A percentile compares a stretch with the other conserved stretches of the same genome.
phyloP scores from a whole-genome alignment of 2,113 vertebrate genomes.

The Ranitomeya imitator region DNA sequence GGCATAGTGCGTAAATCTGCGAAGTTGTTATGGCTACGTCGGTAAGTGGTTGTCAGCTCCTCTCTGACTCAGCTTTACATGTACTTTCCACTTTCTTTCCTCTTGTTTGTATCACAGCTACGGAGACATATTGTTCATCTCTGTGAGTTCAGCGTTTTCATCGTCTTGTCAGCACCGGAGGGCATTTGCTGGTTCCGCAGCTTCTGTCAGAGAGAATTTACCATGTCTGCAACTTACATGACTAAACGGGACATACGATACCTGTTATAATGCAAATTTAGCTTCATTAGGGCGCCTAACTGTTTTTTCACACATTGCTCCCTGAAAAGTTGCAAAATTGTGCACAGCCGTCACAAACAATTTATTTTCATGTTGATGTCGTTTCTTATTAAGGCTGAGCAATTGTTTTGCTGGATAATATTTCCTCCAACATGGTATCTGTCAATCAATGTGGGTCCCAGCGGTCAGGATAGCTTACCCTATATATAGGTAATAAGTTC shows the following conservation, averaged over 20 bases:
- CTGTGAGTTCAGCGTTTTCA: background rate
- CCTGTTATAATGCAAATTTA: constrained; percentile 40
- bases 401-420: background rate
- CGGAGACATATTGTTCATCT: constrained; percentile 5
- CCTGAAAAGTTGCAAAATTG: background rate
- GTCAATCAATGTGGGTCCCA: too few relatives aligned
- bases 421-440: background rate
- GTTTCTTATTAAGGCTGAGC: background rate
- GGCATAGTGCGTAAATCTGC: background rate
- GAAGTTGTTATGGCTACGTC: constrained; percentile 49
- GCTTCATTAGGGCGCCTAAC: constrained; percentile 20
- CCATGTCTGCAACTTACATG: background rate
- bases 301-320: constrained; percentile 30
- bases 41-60: constrained; percentile 15
- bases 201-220: constrained; percentile 40
- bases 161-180: constrained; percentile 22
- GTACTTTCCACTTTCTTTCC: background rate
- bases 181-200: constrained; percentile 2
- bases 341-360: background rate
- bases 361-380: background rate
- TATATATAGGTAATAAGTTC: too few relatives aligned
- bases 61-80: background rate
- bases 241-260: constrained; percentile 13
- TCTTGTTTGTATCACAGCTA: background rate
- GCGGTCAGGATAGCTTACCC: too few relatives aligned